These are phyloP conservation scores for Tetropium fuscum DNA, from an alignment of 2,888 invertebrate species.

Conservation along the genomic window DNA sequence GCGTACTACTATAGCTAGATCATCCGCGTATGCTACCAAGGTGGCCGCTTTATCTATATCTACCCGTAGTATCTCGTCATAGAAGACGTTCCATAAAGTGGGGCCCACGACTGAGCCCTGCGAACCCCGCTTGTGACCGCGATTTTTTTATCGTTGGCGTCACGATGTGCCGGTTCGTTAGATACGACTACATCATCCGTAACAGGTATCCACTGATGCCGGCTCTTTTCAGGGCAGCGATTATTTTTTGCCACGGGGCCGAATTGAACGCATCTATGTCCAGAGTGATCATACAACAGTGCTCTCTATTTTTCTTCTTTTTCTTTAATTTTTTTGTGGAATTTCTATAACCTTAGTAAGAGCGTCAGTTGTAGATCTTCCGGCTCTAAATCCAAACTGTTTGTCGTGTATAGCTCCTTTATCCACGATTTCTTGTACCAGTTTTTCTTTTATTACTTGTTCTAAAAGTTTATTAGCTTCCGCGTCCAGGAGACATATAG, in stretches of 20 bases:
- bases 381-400: neutral
- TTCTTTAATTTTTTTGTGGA: neutral
- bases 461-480: neutral
- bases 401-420: neutral
- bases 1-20: conserved; percentile 17
- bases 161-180: neutral
- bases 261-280: conserved; percentile 6
- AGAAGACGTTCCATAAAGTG: neutral
- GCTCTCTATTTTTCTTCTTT: neutral
- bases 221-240: neutral
- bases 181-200: neutral
- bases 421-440: neutral
- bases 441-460: neutral
- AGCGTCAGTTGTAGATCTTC: neutral
- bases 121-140: neutral
- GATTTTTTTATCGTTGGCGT: neutral
- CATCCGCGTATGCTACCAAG: conserved; percentile 22
- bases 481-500: neutral
- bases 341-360: neutral
- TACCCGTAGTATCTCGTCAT: neutral
- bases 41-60: neutral
- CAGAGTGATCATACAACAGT: neutral
- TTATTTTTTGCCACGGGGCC: neutral
- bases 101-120: conserved; percentile 1
- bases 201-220: neutral